These are phyloP conservation scores for Paedocypris sp. DNA, from an alignment of 2,113 vertebrate species.

Conservation along the genomic window DNA sequence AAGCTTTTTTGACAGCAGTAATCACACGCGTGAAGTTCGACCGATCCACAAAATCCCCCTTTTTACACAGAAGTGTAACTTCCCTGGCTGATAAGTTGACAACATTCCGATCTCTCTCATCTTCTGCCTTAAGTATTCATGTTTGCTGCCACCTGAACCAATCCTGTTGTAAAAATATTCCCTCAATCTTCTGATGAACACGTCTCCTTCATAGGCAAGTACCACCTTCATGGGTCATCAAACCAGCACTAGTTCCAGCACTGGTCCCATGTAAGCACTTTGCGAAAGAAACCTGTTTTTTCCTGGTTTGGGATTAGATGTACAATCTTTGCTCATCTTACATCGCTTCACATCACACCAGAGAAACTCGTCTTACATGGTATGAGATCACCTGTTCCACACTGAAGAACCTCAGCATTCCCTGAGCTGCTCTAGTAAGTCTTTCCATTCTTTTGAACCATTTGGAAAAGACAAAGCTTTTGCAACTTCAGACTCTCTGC, in stretches of 20 bases:
- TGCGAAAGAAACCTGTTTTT: too few species aligned
- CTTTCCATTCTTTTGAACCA: background rate
- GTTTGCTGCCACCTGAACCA: conserved; percentile 3
- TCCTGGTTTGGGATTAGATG: too few species aligned
- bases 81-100: background rate
- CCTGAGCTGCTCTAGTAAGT: background rate
- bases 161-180: conserved; percentile 6
- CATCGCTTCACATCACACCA: too few species aligned
- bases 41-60: conserved; percentile 9
- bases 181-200: conserved; percentile 3
- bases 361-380: too few species aligned
- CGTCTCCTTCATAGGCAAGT: background rate
- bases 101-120: conserved; percentile 15
- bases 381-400: too few species aligned
- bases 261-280: too few species aligned
- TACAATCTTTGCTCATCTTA: too few species aligned
- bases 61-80: background rate
- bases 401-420: conserved; percentile 1
- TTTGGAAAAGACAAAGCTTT: background rate
- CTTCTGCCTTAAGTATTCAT: conserved; percentile 22
- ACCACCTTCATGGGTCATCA: conserved; percentile 6
- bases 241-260: background rate
- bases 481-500: background rate
- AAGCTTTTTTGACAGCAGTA: conserved; percentile 14
- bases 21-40: conserved; percentile 15